Percentiles rank a stretch among this genome's conserved stretches.
These are phyloP conservation scores for Halisarca cf. caerulea DNA, from an alignment of 37 sponge, comb jelly and placozoan species.

Conservation along the genomic window DNA sequence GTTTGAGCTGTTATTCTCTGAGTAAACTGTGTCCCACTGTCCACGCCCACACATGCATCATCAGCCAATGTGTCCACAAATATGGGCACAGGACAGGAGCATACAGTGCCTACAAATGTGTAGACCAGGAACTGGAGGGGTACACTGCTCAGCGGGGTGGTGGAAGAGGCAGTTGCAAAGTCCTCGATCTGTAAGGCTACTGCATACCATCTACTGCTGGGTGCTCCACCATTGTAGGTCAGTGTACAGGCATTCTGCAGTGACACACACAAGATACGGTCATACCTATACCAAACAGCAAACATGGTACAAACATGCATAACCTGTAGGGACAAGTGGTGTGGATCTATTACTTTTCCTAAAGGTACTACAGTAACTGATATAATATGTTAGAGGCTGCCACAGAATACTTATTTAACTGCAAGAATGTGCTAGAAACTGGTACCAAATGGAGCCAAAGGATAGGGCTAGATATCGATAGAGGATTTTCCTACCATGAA, in stretches of 20 bases:
- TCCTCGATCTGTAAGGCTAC: constrained; percentile 50
- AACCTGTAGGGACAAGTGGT: no score
- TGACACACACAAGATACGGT: no score
- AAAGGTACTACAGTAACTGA: no score
- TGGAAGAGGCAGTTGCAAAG: constrained; percentile 6
- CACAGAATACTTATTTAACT: no score
- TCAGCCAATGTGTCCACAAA: constrained; percentile 24
- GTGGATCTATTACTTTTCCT: no score
- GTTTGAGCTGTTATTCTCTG: neutral
- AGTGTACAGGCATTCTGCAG: neutral
- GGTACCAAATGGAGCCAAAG: no score
- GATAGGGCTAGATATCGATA: no score
- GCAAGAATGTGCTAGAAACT: no score
- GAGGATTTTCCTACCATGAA: no score
- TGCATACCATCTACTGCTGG: constrained; percentile 26
- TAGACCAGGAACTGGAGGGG: constrained; percentile 45
- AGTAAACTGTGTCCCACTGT: constrained; percentile 16
- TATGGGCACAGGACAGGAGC: neutral
- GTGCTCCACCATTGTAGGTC: neutral
- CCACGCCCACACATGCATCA: constrained; percentile 30
- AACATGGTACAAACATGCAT: no score
- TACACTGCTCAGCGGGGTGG: constrained; percentile 44
- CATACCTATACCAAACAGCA: no score
- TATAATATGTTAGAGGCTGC: no score
- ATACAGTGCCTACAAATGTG: neutral